Percentiles rank a stretch among this genome's conserved stretches.
These are phyloP conservation scores for Ctenicera cuprea DNA, from an alignment of 2,888 invertebrate species.

Conservation along the genomic window DNA sequence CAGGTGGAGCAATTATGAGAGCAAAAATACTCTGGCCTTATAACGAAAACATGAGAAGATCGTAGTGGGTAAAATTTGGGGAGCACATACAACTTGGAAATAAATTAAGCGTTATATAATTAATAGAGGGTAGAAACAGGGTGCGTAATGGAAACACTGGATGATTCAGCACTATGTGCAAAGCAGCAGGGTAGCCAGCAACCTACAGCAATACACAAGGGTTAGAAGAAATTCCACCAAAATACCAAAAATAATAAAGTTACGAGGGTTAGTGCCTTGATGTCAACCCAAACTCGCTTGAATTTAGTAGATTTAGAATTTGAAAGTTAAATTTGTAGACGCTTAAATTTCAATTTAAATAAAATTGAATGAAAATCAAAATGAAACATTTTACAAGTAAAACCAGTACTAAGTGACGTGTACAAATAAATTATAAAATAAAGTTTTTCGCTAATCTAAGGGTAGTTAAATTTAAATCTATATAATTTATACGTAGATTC, in stretches of 20 bases:
- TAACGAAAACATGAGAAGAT: conserved; percentile 45
- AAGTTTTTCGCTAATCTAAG: too few relatives aligned
- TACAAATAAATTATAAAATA: too few relatives aligned
- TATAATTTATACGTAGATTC: too few relatives aligned
- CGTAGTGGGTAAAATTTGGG: conserved; percentile 47
- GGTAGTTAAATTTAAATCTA: too few relatives aligned
- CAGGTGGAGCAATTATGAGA: conserved; percentile 37
- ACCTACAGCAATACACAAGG: conserved; percentile 39
- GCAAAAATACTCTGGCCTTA: conserved; percentile 45
- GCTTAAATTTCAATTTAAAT: conserved; percentile 2
- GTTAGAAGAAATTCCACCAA: conserved; percentile 41
- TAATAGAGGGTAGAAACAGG: conserved; percentile 52
- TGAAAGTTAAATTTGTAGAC: conserved; percentile 28
- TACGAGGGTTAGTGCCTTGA: conserved; percentile 29
- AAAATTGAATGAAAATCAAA: background rate
- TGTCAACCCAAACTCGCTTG: conserved; percentile 28
- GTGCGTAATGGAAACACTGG: conserved; percentile 52
- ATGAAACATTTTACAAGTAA: too few relatives aligned
- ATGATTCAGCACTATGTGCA: conserved; percentile 53
- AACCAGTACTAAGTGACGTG: too few relatives aligned
- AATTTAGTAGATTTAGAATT: conserved; percentile 27
- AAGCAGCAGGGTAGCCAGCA: conserved; percentile 39
- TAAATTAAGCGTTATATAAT: conserved; percentile 54
- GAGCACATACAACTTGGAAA: conserved; percentile 51
- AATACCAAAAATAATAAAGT: conserved; percentile 47